Evolutionary conservation across 1,140 invertebrate species (phyloP).

Genomic region (Pemphigus obesinymphae): DNA sequence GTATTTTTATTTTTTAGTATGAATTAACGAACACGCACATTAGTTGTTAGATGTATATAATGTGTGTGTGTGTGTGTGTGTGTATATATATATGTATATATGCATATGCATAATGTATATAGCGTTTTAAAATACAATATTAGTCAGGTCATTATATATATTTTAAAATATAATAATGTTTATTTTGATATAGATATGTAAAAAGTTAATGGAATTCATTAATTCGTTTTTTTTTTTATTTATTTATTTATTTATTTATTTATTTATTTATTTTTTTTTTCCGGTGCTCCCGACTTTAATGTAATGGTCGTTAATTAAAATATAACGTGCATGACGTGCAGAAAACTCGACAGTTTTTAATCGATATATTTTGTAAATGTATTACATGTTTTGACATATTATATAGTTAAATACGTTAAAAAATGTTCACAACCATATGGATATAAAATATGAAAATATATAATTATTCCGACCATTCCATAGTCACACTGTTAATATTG

Average conservation of each 20-base stretch:
- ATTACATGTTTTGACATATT: no score
- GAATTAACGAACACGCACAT: slow-evolving; percentile 19
- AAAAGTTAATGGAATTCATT: slow-evolving; percentile 27
- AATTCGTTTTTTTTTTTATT: not conserved
- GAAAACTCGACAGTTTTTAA: no score
- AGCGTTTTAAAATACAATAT: slow-evolving; percentile 9
- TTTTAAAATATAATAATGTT: slow-evolving; percentile 15
- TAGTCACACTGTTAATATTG: no score
- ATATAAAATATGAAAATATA: no score
- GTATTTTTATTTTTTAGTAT: not conserved
- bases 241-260: no score
- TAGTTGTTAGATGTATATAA: not conserved
- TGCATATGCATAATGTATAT: not conserved
- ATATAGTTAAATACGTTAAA: no score
- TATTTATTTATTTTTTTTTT: no score
- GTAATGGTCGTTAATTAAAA: not conserved
- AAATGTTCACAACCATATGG: no score
- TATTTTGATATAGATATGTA: slow-evolving; percentile 13
- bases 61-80: no score
- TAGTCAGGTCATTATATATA: not conserved
- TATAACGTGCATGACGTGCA: not conserved
- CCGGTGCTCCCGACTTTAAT: not conserved
- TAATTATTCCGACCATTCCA: no score
- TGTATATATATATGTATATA: not conserved
- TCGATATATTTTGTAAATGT: no score